A percentile compares a stretch with the other conserved stretches of the same genome.
phyloP scores from a whole-genome alignment of 2,113 vertebrate genomes.

The Probosciger aterrimus region DNA sequence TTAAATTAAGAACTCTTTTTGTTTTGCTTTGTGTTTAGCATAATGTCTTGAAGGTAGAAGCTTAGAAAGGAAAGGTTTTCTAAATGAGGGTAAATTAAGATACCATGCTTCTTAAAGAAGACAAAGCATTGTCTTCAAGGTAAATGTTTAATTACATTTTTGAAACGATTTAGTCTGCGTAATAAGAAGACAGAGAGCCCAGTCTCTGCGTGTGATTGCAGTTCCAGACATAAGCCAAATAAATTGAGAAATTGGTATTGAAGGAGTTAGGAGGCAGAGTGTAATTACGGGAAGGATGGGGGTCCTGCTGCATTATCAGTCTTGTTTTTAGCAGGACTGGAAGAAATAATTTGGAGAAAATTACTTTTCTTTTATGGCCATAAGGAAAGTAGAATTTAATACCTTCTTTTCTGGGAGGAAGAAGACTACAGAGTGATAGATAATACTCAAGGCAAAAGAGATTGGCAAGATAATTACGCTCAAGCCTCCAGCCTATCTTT shows the following conservation, averaged over 20 bases:
- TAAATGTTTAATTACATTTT: constrained; percentile 55
- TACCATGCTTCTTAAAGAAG: constrained; percentile 18
- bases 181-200: not conserved
- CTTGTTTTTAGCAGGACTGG: constrained; percentile 36
- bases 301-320: not conserved
- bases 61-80: constrained; percentile 2
- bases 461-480: constrained; percentile 20
- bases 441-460: constrained; percentile 23
- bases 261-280: constrained; percentile 19
- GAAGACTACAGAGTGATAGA: not conserved
- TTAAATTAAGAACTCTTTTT: constrained; percentile 44
- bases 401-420: constrained; percentile 31
- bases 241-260: constrained; percentile 15
- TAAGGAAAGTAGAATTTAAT: constrained; percentile 42
- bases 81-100: constrained; percentile 45
- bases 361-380: not conserved
- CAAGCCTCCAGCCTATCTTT: not conserved
- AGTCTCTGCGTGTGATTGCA: not conserved
- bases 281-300: constrained; percentile 16
- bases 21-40: constrained; percentile 1
- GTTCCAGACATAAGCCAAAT: not conserved
- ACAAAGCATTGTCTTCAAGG: constrained; percentile 35
- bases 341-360: constrained; percentile 50
- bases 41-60: constrained; percentile 7
- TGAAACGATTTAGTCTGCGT: not conserved